Percentiles rank a stretch among this genome's conserved stretches.
phyloP scores from a whole-genome alignment of 2,888 invertebrate genomes.

The Cinara cedri region DNA sequence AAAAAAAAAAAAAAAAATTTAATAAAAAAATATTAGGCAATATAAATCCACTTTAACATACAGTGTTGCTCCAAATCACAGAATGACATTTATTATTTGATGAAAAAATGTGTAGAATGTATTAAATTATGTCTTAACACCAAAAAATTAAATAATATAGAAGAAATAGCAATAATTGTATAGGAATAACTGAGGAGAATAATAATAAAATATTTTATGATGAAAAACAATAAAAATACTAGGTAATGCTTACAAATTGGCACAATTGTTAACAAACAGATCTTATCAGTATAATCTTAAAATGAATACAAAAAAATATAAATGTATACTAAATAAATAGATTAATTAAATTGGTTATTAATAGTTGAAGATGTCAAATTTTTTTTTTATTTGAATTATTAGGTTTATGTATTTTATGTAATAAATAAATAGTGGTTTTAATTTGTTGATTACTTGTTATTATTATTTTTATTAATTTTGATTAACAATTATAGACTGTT shows the following conservation, averaged over 20 bases:
- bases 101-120: constrained; percentile 14
- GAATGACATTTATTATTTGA: background rate
- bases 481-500: constrained; percentile 13
- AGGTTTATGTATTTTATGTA: background rate
- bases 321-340: constrained; percentile 40
- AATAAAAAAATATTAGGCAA: constrained; percentile 10
- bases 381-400: constrained; percentile 18
- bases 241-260: constrained; percentile 51
- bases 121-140: constrained; percentile 1
- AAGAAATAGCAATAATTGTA: constrained; percentile 12
- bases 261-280: constrained; percentile 51
- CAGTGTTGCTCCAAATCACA: background rate
- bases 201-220: constrained; percentile 7
- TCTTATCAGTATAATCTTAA: constrained; percentile 33
- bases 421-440: constrained; percentile 17
- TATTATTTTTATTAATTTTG: constrained; percentile 29
- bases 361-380: constrained; percentile 3
- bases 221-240: constrained; percentile 39
- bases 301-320: constrained; percentile 35
- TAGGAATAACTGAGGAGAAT: background rate
- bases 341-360: constrained; percentile 34
- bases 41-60: background rate
- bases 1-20: constrained; percentile 11
- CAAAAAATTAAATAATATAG: background rate
- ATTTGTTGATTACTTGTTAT: constrained; percentile 13